Percentiles rank a stretch among this genome's conserved stretches.
Conservation (phyloP, 2,113 vertebrate species). For the Pantherophis guttatus region DNA sequence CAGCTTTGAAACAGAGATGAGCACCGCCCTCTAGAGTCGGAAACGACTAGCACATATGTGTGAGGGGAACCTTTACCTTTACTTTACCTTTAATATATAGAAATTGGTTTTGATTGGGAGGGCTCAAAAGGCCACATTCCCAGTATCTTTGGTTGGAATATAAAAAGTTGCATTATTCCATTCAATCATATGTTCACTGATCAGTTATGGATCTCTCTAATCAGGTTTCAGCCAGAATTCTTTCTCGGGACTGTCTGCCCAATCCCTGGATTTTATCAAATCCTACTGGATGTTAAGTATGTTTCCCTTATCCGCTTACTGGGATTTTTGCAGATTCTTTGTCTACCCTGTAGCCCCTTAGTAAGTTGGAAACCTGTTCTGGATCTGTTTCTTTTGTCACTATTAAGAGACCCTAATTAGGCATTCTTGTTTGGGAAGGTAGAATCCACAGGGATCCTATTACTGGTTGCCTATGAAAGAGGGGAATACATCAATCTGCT, state of each 20-base stretch:
- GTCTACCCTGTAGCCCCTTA: too few relatives aligned
- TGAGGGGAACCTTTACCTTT: too few relatives aligned
- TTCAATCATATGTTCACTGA: not conserved
- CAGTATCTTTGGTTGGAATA: not conserved
- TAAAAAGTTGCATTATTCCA: not conserved
- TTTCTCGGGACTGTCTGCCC: not conserved
- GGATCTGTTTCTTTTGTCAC: not conserved
- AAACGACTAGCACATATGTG: too few relatives aligned
- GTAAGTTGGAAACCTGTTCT: not conserved
- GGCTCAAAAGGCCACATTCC: not conserved
- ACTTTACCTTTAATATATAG: not conserved
- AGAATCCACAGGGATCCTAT: not conserved
- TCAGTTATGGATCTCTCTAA: not conserved
- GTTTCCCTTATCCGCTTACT: not conserved
- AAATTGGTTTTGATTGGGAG: not conserved
- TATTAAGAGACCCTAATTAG: not conserved
- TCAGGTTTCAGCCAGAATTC: not conserved
- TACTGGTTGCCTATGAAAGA: not conserved
- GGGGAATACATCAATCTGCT: not conserved
- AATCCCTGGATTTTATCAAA: not conserved
- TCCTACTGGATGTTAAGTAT: not conserved
- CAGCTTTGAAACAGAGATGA: too few relatives aligned
- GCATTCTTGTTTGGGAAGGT: not conserved
- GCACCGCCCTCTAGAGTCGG: too few relatives aligned
- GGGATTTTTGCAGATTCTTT: not conserved